Evolutionary conservation across 2,888 invertebrate genomes (phyloP).

Genomic region (Ariolimax columbianus): DNA sequence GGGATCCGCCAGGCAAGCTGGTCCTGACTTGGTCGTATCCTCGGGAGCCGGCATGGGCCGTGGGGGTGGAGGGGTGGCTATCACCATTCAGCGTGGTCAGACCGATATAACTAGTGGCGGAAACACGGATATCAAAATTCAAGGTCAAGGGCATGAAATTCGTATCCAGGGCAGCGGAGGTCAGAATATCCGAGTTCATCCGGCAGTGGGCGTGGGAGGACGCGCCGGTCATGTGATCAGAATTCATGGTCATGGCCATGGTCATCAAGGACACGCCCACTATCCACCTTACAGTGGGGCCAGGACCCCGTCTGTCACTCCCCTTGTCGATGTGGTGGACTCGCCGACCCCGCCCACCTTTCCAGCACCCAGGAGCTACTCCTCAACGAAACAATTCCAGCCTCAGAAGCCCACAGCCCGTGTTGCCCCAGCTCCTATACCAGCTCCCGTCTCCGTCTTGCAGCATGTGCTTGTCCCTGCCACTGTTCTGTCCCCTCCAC

Average conservation of each 20-base stretch:
- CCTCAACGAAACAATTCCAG: constrained; percentile 35
- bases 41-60: neutral
- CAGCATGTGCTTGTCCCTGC: neutral
- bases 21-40: neutral
- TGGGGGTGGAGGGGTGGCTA: constrained; percentile 37
- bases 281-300: neutral
- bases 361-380: constrained; percentile 34
- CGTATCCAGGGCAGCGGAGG: constrained; percentile 46
- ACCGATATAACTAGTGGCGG: constrained; percentile 44
- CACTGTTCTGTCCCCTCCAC: constrained; percentile 29
- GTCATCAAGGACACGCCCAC: constrained; percentile 26
- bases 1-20: neutral
- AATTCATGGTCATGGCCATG: constrained; percentile 42
- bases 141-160: constrained; percentile 47
- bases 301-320: neutral
- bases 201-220: constrained; percentile 30
- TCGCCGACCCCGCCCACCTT: neutral
- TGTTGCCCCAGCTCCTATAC: constrained; percentile 36
- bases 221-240: constrained; percentile 44
- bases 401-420: constrained; percentile 47
- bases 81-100: constrained; percentile 44
- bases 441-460: neutral
- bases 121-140: constrained; percentile 40
- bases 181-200: constrained; percentile 47
- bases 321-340: neutral